phyloP scores from a whole-genome alignment of 2,888 invertebrate species.

The Strigamia maritima region DNA sequence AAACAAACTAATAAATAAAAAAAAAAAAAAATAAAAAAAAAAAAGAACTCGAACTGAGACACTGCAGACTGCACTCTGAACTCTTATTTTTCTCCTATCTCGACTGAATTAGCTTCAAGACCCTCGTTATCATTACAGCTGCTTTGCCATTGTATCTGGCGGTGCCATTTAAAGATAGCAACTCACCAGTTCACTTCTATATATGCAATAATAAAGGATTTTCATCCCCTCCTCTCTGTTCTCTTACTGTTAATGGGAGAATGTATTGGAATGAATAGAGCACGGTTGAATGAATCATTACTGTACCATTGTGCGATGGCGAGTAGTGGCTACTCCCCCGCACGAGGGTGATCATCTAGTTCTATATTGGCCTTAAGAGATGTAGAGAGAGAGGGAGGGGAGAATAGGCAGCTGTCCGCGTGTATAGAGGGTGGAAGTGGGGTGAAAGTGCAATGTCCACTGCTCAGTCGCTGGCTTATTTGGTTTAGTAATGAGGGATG shows the following conservation, averaged over 20 bases:
- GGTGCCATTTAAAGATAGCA: not conserved
- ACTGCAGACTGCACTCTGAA: constrained; percentile 11
- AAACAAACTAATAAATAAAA: not conserved
- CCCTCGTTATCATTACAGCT: constrained; percentile 21
- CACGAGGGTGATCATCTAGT: not conserved
- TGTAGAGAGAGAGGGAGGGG: not conserved
- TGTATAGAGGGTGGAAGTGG: not conserved
- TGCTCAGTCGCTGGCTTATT: not conserved
- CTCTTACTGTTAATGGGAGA: not conserved
- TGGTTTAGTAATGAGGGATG: constrained; percentile 22
- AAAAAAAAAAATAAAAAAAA: too few relatives aligned
- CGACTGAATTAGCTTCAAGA: constrained; percentile 1
- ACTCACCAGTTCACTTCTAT: not conserved
- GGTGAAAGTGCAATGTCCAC: not conserved
- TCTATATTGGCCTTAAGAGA: constrained; percentile 1
- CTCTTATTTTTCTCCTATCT: not conserved
- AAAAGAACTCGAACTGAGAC: not conserved
- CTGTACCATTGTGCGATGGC: not conserved
- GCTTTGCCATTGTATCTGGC: constrained; percentile 1
- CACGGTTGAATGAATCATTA: constrained; percentile 4
- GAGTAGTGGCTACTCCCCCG: constrained; percentile 1
- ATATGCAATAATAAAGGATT: not conserved
- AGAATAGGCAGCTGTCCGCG: constrained; percentile 12
- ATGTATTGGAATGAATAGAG: constrained; percentile 29
- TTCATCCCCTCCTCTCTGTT: not conserved